Evolutionary conservation across 2,888 invertebrate species (phyloP).

Genomic region (Ischnura elegans): DNA sequence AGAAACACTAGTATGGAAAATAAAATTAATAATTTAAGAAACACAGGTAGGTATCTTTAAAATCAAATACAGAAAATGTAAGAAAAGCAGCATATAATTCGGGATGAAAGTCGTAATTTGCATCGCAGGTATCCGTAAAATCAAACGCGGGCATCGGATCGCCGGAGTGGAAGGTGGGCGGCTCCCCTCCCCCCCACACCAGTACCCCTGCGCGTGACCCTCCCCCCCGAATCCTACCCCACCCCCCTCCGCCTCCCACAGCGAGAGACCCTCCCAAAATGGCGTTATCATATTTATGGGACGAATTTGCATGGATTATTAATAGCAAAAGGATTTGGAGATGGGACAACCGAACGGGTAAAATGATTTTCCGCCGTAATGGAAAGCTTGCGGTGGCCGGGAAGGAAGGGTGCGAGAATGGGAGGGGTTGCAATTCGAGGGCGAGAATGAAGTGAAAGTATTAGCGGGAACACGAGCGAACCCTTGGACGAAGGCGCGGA

Average conservation of each 20-base stretch:
- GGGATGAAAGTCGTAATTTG: too few relatives aligned
- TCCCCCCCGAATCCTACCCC: background rate
- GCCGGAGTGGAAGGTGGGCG: too few relatives aligned
- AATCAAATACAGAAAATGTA: too few relatives aligned
- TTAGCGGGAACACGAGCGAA: background rate
- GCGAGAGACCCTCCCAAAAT: background rate
- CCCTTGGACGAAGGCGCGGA: background rate
- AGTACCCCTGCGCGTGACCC: too few relatives aligned
- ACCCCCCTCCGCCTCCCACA: background rate
- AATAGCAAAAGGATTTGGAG: slow-evolving; percentile 60
- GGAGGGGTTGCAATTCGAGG: background rate
- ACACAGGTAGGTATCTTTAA: too few relatives aligned
- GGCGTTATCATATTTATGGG: slow-evolving; percentile 66
- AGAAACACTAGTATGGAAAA: too few relatives aligned
- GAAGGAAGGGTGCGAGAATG: background rate
- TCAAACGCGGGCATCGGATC: too few relatives aligned
- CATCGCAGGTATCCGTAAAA: too few relatives aligned
- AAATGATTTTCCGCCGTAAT: slow-evolving; percentile 35
- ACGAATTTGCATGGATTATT: slow-evolving; percentile 64
- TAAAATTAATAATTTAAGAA: too few relatives aligned
- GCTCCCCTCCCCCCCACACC: too few relatives aligned
- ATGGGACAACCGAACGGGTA: slow-evolving; percentile 10
- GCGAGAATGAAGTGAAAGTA: background rate
- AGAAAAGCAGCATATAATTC: too few relatives aligned
- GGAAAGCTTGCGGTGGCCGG: background rate